Evolutionary conservation across 2,797 vertebrate species (phyloP), one percentile per base, ranked within the genome.

Genomic region (Corythornis leucogaster): DNA sequence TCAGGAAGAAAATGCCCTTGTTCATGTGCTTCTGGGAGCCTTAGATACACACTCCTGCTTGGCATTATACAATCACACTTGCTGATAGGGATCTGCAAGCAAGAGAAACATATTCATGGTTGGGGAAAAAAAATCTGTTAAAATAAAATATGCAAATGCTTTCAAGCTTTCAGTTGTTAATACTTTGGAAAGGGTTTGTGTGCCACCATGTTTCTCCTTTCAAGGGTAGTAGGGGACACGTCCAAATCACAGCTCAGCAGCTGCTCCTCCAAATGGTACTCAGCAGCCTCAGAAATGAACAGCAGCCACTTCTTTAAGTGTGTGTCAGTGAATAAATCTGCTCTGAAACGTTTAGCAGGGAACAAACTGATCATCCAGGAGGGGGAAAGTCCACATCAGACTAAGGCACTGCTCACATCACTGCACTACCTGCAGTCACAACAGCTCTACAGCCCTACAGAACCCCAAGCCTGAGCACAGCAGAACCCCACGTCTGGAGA

Each of bases 111-210:
- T 33, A 93, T 58, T 81, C 85, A 71, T 54, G 25, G 51, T 68
- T 46, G 75, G 84, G 28, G 13, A 15, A 64, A 45, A 93, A 91
- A 87, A 66, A 92, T 53, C 69, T 79, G 66, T 85, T 94, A 83
- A 69, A 82, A 92, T 80, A 92, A 92, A 92, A 94, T 81, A 95
- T 70, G 91, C 64, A 96, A 95, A 95, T 80, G 88, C 59, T 92
- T 91, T 79, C 80, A 70, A 55, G 89, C 86, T 90, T 89, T 86
- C 70, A 63, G 54, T 75, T 48, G 1, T 71, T 87, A 86, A 93
- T 93, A 91, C 85, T 94, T 81, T 77, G 79, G 62, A 92, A 89
- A 93, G 82, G 90, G 82, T 85, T 21, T 83, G 61, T 61, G 62
- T 50, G 11, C 57, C 82, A 93, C 59, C 8, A 85, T 94, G 67